Evolutionary conservation across 2,797 vertebrate genomes (phyloP), one percentile per base, ranked within the genome.

Genomic region (Lepidocolaptes lacrymiger): DNA sequence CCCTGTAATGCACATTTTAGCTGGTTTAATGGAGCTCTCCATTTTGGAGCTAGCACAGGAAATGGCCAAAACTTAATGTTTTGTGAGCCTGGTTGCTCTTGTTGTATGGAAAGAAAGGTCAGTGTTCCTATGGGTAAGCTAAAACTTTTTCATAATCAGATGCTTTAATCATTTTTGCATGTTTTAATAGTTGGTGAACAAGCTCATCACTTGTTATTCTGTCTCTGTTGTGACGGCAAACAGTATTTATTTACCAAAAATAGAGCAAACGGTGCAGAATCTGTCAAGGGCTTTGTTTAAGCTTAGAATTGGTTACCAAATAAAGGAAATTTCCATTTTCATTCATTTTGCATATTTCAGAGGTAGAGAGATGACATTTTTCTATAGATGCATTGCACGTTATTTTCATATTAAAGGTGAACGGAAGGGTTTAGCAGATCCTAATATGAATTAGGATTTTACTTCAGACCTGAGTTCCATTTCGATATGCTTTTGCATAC

Each of bases 21-120:
- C 82, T 91, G 72, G 34, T 89, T 85, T 75, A 90, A 85, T 88
- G 54, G 54, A 81, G 24, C 93, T 89, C 52, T 95, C 20, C 22
- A 15, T 88, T 90, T 80, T 71, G 66, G 81, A 94, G 55, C 13
- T 71, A 78, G 79, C 15, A 14, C 9, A 16, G 55, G 54, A 88
- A 85, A 52, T 39, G 71, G 61, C 49, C 28, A 43, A 37, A 85
- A 58, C 9, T 3, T 3, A 55, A 46, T 64, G 54, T 34, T 82
- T 93, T 13, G 12, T 49, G 39, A 83, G 51, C 48, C 49, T 83
- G 22, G 20, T 71, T 6, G 37, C 37, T 62, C 55, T 56, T 46
- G 46, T 72, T 58, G n/a, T 63, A 44, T 74, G 52, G 72, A 77
- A 59, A 27, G 43, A 84, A 89, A 69, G 93, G 14, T 9, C 43